These are phyloP conservation scores for Lytechinus variegatus DNA, from an alignment of 35 echinoderm and acorn worm genomes.

Conservation along the genomic window DNA sequence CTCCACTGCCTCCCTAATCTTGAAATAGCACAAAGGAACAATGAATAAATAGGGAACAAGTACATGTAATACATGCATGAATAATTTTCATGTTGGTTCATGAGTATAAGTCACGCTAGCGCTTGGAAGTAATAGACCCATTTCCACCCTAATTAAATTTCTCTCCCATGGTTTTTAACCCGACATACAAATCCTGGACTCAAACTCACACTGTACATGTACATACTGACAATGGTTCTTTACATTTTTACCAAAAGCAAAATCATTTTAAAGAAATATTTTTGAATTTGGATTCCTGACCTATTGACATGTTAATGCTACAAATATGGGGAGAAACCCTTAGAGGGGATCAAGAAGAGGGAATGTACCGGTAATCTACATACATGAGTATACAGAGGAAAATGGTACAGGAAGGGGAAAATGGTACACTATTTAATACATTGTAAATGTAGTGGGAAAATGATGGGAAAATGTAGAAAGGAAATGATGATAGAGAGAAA, in stretches of 20 bases:
- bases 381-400: neutral
- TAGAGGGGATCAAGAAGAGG: no score
- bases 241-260: no score
- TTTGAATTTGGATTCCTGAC: neutral
- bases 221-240: neutral
- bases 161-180: neutral
- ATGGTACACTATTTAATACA: neutral
- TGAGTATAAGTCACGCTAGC: neutral
- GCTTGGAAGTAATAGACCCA: neutral
- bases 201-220: neutral
- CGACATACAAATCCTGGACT: neutral
- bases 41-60: neutral
- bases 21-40: neutral
- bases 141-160: slow-evolving; percentile 13
- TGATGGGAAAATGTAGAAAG: neutral
- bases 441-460: no score
- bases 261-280: no score
- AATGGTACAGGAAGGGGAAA: neutral
- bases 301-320: neutral
- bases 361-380: no score
- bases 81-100: neutral
- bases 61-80: neutral
- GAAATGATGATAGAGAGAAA: neutral
- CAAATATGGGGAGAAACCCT: neutral
- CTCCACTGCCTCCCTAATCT: neutral